A percentile compares a stretch with the other conserved stretches of the same genome.
Conservation (phyloP, 2,797 vertebrate genomes). For the Alauda arvensis region DNA sequence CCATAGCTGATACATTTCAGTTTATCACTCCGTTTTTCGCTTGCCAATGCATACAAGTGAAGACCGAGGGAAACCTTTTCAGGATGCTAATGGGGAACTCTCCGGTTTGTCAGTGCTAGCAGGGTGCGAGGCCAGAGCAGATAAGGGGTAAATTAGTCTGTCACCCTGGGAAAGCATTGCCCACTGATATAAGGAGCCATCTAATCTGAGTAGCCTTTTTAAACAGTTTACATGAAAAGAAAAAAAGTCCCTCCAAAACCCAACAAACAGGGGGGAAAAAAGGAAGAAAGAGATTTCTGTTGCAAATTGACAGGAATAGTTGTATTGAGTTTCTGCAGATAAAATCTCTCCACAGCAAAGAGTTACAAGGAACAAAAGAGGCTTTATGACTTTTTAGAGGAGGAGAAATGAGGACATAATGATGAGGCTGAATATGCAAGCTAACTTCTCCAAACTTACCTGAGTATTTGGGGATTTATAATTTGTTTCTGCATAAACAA, state of each 20-base stretch:
- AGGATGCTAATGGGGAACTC: background rate
- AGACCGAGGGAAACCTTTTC: background rate
- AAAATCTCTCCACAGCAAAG: conserved; percentile 13
- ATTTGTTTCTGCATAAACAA: background rate
- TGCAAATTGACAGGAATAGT: conserved; percentile 19
- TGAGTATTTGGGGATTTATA: background rate
- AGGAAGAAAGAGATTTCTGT: conserved; percentile 50
- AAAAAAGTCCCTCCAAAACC: background rate
- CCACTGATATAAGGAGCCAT: background rate
- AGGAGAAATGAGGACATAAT: background rate
- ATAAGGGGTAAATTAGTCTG: conserved; percentile 41
- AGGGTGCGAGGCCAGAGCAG: background rate
- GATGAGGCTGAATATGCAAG: background rate
- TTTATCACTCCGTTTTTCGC: background rate
- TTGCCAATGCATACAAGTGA: background rate
- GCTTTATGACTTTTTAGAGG: conserved; percentile 15
- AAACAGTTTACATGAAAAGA: conserved; percentile 20
- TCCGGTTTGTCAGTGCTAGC: background rate
- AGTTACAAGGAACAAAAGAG: conserved; percentile 15
- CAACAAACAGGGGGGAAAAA: conserved; percentile 25
- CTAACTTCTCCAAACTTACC: background rate
- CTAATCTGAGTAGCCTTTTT: conserved; percentile 27
- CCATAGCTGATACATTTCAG: background rate
- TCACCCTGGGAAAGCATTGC: conserved; percentile 15
- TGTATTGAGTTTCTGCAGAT: conserved; percentile 35